Percentiles rank a stretch among this genome's conserved stretches.
Conservation (phyloP, 2,113 vertebrate species). For the Rhagologus leucostigma region DNA sequence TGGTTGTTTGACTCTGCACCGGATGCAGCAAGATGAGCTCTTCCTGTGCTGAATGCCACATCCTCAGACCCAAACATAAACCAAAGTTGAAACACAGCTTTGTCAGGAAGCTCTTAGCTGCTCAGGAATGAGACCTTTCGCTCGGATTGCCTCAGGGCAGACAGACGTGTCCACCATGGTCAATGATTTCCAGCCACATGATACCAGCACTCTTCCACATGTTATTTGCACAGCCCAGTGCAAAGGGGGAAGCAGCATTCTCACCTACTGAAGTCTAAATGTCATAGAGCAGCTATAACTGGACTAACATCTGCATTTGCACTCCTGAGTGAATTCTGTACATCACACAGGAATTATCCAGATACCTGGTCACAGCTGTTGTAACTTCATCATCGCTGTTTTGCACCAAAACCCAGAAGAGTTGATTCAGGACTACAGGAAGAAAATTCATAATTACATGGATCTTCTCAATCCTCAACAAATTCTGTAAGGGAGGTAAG, state of each 20-base stretch:
- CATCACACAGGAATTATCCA: not conserved
- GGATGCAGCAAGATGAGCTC: not conserved
- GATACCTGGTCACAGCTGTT: conserved; percentile 87
- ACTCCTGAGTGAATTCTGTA: not conserved
- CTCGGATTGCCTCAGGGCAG: not conserved
- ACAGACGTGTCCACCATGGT: not conserved
- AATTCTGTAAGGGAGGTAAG: conserved; percentile 75
- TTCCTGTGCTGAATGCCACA: not conserved
- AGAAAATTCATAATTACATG: conserved; percentile 92
- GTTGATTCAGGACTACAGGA: conserved; percentile 94
- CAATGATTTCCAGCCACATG: not conserved
- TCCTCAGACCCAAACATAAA: not conserved
- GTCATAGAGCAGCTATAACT: not conserved
- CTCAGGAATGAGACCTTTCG: not conserved
- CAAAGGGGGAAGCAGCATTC: not conserved
- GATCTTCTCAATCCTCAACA: conserved; percentile 92
- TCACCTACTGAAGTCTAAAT: not conserved
- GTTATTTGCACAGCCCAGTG: not conserved
- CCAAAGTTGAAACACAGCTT: not conserved
- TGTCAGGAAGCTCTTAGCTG: not conserved
- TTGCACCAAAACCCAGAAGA: conserved; percentile 90
- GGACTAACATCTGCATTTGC: not conserved
- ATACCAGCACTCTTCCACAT: not conserved
- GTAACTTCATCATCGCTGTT: conserved; percentile 88
- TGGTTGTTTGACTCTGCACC: not conserved